Conservation (phyloP, 1,140 invertebrate species). For the Drosophila insularis region DNA sequence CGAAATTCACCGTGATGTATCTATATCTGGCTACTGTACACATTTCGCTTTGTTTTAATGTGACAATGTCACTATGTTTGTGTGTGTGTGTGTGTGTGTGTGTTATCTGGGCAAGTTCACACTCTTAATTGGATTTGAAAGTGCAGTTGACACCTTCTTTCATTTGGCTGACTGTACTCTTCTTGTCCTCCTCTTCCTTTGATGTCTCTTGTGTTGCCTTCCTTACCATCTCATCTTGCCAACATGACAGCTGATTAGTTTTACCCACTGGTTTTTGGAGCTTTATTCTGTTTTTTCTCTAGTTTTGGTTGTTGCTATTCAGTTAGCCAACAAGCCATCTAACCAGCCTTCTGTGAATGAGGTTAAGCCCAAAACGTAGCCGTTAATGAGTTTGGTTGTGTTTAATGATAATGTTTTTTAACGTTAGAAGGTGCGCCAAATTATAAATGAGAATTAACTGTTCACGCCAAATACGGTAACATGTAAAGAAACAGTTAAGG, state of each 20-base stretch:
- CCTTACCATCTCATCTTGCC: background rate
- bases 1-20: slow-evolving; percentile 1
- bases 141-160: slow-evolving; percentile 57
- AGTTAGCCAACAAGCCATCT: slow-evolving; percentile 1
- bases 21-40: slow-evolving; percentile 57
- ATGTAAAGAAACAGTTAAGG: background rate
- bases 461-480: background rate
- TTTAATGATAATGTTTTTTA: slow-evolving; percentile 49
- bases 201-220: background rate
- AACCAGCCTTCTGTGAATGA: slow-evolving; percentile 52
- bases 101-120: slow-evolving; percentile 75
- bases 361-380: slow-evolving; percentile 50
- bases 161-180: slow-evolving; percentile 8
- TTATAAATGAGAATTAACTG: slow-evolving; percentile 1
- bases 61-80: slow-evolving; percentile 71
- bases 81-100: slow-evolving; percentile 43
- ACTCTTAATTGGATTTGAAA: slow-evolving; percentile 80
- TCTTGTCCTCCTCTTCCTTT: background rate
- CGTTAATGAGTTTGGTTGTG: slow-evolving; percentile 37
- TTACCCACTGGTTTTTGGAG: slow-evolving; percentile 31
- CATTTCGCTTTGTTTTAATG: slow-evolving; percentile 74
- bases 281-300: slow-evolving; percentile 17
- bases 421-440: background rate
- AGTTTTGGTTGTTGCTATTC: background rate
- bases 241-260: slow-evolving; percentile 70